Percentiles rank a stretch among this genome's conserved stretches.
Evolutionary conservation across 2,888 invertebrate genomes (phyloP).

Genomic region (Noctua comes): DNA sequence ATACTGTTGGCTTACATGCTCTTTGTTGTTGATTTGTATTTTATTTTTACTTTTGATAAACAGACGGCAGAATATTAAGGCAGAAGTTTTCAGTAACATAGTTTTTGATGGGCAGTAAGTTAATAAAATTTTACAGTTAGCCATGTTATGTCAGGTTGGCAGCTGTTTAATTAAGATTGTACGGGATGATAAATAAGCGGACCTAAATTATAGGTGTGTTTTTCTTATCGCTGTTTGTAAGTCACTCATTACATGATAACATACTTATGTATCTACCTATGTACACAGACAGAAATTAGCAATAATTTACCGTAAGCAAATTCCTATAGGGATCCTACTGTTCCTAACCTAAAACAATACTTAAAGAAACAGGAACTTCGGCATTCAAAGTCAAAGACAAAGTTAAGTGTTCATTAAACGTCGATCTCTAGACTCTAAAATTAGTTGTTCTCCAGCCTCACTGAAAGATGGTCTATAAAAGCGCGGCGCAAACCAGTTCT

Average conservation of each 20-base stretch:
- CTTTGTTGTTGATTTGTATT: constrained; percentile 14
- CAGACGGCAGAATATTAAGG: neutral
- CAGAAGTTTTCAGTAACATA: neutral
- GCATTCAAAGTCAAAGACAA: constrained; percentile 63
- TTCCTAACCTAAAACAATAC: constrained; percentile 23
- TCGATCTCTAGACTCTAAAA: constrained; percentile 68
- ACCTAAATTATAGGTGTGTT: constrained; percentile 41
- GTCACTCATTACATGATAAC: constrained; percentile 33
- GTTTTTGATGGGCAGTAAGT: constrained; percentile 11
- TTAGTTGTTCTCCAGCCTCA: constrained; percentile 68
- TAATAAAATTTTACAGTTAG: constrained; percentile 23
- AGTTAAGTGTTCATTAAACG: constrained; percentile 69
- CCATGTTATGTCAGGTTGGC: constrained; percentile 9
- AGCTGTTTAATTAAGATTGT: constrained; percentile 49
- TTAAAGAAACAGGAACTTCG: constrained; percentile 51
- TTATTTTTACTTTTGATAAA: constrained; percentile 5
- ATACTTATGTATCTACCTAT: neutral
- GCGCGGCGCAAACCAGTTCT: constrained; percentile 81
- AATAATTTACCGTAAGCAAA: neutral
- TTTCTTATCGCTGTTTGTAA: constrained; percentile 40
- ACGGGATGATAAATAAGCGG: constrained; percentile 40
- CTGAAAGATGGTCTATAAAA: constrained; percentile 73
- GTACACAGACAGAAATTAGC: constrained; percentile 8
- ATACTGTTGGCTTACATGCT: neutral
- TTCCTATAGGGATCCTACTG: neutral